Base-by-base conservation (phyloP, 2,888 invertebrate genomes). In the Uropetala carovei region DNA sequence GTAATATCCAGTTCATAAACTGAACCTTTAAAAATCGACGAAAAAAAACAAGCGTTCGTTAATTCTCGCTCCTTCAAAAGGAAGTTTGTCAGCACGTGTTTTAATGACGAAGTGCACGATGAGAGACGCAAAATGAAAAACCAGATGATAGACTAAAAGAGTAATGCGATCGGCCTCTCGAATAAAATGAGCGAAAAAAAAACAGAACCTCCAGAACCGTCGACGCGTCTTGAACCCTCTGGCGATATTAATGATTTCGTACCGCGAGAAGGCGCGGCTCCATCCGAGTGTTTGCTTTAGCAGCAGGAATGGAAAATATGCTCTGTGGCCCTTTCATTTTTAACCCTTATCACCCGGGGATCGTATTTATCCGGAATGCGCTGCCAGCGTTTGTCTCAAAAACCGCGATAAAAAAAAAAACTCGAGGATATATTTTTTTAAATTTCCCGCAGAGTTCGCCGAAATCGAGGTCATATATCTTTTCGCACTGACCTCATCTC, bases 401-500 rank as follows among this genome's bases (percentile, higher is more conserved):
- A 75, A n/a, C n/a, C 68, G 9, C 75, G 68, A 68, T 4, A n/a
- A 10, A 22, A 22, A 22, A 0, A 18, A 27, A 75, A 75, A 75
- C 75, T 27, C 16, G 75, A 10, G 27, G 7, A 3, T 22, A 11
- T 22, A 22, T 22, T 75, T 75, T 75, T 22, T 75, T 75, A 22
- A 22, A 27, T 75, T 75, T 27, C 75, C 27, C 18, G 75, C 75
- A n/a, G 43, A 43, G 75, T 75, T 27, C 22, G 75, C 27, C 27
- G 75, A 27, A 75, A 75, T 75, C 75, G 75, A 75, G 75, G 75
- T 75, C 75, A 75, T 75, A 75, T 75, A 22, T 27, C 75, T 75
- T 68, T 89, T 89, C 64, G 11, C 89, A 16, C 68, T 89, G 43
- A 68, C 89, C 30, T 89, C 86, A 86, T 86, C 86, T 14, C 59